phyloP scores from a whole-genome alignment of 2,113 vertebrate genomes.

The Lepidothrix coronata region DNA sequence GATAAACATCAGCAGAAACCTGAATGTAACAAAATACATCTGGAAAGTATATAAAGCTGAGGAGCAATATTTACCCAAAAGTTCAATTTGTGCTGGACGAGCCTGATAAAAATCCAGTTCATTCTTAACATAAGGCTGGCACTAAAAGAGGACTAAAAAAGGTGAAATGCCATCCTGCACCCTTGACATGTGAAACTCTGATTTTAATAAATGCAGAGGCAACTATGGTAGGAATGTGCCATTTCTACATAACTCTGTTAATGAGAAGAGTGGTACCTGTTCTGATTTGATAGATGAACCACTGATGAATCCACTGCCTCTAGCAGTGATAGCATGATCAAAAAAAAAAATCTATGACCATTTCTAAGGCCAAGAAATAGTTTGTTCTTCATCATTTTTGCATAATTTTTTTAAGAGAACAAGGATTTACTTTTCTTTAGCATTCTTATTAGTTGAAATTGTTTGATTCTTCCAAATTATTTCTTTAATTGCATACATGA shows the following conservation, averaged over 20 bases:
- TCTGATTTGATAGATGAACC: slow-evolving; percentile 10
- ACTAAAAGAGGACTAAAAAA: background rate
- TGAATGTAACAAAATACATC: background rate
- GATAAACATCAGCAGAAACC: background rate
- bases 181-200: background rate
- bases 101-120: background rate
- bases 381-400: background rate
- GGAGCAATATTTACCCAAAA: background rate
- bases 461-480: background rate
- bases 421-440: background rate
- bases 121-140: background rate
- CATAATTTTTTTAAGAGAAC: background rate
- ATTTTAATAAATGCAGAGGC: background rate
- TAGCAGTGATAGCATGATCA: background rate
- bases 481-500: background rate
- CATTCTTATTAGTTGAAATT: background rate
- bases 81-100: background rate
- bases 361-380: background rate
- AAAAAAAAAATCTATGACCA: background rate
- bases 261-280: background rate
- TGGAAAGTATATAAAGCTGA: background rate
- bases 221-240: background rate
- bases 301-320: background rate
- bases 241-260: background rate
- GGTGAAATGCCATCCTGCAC: background rate